phyloP scores from a whole-genome alignment of 2,113 vertebrate species.

The Marmota flaviventris region DNA sequence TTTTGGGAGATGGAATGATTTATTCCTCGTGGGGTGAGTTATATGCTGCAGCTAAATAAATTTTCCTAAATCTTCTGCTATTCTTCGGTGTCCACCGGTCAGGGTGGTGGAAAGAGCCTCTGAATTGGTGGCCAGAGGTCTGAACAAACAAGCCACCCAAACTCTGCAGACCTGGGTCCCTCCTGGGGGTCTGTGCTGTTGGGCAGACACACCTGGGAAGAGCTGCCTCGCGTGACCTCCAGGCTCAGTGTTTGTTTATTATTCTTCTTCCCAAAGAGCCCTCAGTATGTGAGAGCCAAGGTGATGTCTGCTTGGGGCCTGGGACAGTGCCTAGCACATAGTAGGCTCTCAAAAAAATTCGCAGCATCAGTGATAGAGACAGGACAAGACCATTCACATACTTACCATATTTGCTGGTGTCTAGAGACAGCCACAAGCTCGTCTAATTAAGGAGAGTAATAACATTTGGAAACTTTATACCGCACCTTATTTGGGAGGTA shows the following conservation, averaged over 20 bases:
- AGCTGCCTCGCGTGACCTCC: neutral
- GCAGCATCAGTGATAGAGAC: neutral
- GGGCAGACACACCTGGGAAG: neutral
- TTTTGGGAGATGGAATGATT: neutral
- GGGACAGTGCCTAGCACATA: neutral
- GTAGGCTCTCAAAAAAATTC: conserved; percentile 27
- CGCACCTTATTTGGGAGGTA: conserved; percentile 63
- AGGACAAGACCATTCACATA: neutral
- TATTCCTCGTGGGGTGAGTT: neutral
- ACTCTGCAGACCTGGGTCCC: neutral
- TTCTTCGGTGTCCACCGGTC: neutral
- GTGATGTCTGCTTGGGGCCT: neutral
- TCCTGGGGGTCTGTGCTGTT: neutral
- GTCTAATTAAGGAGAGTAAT: neutral
- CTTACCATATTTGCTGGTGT: neutral
- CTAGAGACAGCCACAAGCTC: neutral
- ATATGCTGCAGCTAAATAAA: neutral
- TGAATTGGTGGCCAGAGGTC: neutral
- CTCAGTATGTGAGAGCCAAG: neutral
- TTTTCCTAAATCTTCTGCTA: neutral
- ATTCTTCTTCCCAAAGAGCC: neutral
- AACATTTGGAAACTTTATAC: conserved; percentile 14
- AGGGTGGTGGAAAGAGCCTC: neutral
- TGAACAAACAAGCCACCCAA: neutral
- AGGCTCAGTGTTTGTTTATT: neutral